phyloP scores from a whole-genome alignment of 2,888 invertebrate genomes.

The Microplitis deprimator region DNA sequence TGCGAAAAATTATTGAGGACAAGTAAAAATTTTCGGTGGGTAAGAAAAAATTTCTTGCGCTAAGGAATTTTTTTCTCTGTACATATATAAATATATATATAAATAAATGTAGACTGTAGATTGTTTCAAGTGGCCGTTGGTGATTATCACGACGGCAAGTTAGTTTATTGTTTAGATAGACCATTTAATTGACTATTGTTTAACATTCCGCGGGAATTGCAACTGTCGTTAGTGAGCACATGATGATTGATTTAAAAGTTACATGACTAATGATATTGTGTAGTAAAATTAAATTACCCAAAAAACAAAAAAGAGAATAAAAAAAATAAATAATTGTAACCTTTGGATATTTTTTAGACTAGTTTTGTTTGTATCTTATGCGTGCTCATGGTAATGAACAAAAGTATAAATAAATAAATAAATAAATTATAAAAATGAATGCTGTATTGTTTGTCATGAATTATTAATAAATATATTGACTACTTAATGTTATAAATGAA shows the following conservation, averaged over 20 bases:
- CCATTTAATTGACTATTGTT: not conserved
- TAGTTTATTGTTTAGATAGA: not conserved
- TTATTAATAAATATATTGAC: slow-evolving; percentile 1
- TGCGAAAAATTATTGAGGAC: too few relatives aligned
- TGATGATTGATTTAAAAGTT: not conserved
- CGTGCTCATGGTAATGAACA: not conserved
- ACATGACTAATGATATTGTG: not conserved
- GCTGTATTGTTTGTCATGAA: not conserved
- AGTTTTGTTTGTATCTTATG: not conserved
- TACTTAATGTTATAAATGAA: not conserved
- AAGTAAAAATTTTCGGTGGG: too few relatives aligned
- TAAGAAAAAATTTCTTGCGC: too few relatives aligned
- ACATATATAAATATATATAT: not conserved
- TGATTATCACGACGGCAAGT: not conserved
- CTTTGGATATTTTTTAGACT: not conserved
- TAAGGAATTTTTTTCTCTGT: too few relatives aligned
- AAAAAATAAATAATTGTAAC: not conserved
- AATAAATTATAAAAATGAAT: not conserved
- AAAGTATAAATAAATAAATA: slow-evolving; percentile 1
- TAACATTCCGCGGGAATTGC: not conserved
- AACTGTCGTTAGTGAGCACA: not conserved
- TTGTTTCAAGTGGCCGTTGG: not conserved
- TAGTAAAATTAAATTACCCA: too few relatives aligned
- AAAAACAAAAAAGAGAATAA: too few relatives aligned
- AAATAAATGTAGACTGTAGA: not conserved